These are phyloP conservation scores for Meloidogyne chitwoodi DNA, from an alignment of 1,140 invertebrate genomes.

Conservation along the genomic window DNA sequence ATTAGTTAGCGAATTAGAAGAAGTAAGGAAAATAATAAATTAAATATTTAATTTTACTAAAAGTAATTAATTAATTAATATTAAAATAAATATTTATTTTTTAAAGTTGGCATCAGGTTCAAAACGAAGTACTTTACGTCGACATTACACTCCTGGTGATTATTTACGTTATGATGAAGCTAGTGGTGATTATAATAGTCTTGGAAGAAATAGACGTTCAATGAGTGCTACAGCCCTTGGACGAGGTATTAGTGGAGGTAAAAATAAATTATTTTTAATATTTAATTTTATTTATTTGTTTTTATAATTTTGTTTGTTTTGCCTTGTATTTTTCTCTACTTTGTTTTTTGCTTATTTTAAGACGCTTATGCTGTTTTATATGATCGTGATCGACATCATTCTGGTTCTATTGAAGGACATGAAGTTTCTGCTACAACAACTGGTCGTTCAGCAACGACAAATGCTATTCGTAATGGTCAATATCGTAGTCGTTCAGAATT, in stretches of 20 bases:
- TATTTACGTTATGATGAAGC: constrained; percentile 52
- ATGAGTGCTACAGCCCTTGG: constrained; percentile 58
- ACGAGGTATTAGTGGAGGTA: constrained; percentile 36
- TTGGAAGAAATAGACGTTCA: constrained; percentile 51
- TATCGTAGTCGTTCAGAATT: constrained; percentile 56
- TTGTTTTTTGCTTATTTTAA: constrained; percentile 1
- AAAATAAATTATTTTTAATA: too few species aligned
- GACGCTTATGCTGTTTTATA: constrained; percentile 1
- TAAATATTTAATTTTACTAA: too few species aligned
- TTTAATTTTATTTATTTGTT: constrained; percentile 7
- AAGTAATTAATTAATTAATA: too few species aligned
- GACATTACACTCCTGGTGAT: constrained; percentile 58
- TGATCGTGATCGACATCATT: constrained; percentile 45
- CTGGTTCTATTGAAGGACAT: constrained; percentile 46
- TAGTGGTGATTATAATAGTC: constrained; percentile 48
- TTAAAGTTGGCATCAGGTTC: constrained; percentile 46
- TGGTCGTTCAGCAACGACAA: constrained; percentile 8
- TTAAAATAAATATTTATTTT: too few species aligned
- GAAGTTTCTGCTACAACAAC: constrained; percentile 33
- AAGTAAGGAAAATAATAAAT: neutral
- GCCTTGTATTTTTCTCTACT: neutral
- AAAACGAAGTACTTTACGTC: constrained; percentile 52
- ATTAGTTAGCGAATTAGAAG: constrained; percentile 51
- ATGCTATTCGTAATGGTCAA: constrained; percentile 38
- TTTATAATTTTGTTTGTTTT: neutral